Evolutionary conservation across 2,888 invertebrate species (phyloP), one percentile per base, ranked within the genome.

Genomic region (Pollenia angustigena): DNA sequence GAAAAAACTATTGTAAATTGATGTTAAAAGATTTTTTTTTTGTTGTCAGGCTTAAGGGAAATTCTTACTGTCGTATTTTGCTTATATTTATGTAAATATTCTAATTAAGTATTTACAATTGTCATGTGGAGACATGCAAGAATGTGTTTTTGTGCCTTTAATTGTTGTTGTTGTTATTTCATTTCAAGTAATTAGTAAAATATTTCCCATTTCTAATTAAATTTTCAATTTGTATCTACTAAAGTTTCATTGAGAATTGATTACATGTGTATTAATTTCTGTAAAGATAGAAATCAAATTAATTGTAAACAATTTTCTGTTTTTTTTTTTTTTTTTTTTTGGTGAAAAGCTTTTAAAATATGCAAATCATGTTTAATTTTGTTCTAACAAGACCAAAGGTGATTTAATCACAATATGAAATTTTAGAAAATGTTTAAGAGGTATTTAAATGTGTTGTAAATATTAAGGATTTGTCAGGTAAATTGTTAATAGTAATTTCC

Each of bases 161-260:
- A 32, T 46, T n/a, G 7, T 16, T 62, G 48, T 71, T 79, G 40
- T 74, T 68, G 18, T 48, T 48, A 44, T 71, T 46, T 64, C 18
- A 64, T 76, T 74, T 48, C 46, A 56, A 80, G 50, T 84, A 84
- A 84, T 84, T 84, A 62, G 54, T 46, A 10, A 68, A 79, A 46
- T 40, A 74, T 40, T 84, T 80, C 74, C 68, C 66, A 52, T 58
- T 58, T 69, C 32, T 18, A 74, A 71, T 62, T 62, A 4, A 64
- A 54, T 14, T 62, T 52, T 46, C 32, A 46, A 1, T 54, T 71
- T 72, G 40, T 18, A 62, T 16, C n/a, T 54, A 32, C 14, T 56
- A 4, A 9, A 18, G 18, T 9, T 56, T 9, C 58, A 58, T 58
- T 56, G 23, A 6, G 56, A 23, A 9, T 2, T 18, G 23, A 16